Percentiles rank a stretch among this genome's conserved stretches.
Conservation (phyloP, 2,797 vertebrate species). For the Merluccius polli region DNA sequence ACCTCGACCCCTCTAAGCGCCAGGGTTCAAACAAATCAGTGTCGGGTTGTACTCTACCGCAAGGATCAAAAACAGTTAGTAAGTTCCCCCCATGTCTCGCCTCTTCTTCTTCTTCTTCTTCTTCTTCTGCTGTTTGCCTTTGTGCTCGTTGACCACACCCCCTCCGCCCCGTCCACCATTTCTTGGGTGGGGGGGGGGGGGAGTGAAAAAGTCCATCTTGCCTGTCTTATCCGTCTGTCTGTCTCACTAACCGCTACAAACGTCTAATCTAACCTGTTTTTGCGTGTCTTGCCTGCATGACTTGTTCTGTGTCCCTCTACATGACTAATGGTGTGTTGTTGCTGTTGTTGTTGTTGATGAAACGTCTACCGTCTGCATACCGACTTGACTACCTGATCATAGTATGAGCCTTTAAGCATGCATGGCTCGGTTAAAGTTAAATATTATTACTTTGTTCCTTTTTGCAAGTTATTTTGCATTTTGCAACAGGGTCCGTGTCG, state of each 20-base stretch:
- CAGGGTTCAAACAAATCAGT: slow-evolving; percentile 97
- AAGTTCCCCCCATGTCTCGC: slow-evolving; percentile 75
- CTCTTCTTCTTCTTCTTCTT: neutral
- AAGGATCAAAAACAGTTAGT: slow-evolving; percentile 97
- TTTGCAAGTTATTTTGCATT: neutral
- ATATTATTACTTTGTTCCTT: neutral
- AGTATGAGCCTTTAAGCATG: slow-evolving; percentile 3
- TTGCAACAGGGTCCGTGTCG: neutral
- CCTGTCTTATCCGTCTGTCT: neutral
- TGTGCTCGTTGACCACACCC: slow-evolving; percentile 8
- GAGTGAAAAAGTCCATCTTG: no score
- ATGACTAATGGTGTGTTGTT: neutral
- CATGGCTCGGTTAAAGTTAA: neutral
- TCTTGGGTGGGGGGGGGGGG: neutral
- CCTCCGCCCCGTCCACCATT: neutral
- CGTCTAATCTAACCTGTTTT: neutral
- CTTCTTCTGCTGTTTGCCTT: slow-evolving; percentile 30
- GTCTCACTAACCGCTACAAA: neutral
- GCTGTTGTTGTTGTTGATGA: no score
- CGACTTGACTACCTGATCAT: slow-evolving; percentile 1
- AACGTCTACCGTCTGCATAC: slow-evolving; percentile 28
- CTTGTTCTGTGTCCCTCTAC: slow-evolving; percentile 6
- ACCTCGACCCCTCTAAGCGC: slow-evolving; percentile 96
- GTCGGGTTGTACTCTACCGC: slow-evolving; percentile 89
- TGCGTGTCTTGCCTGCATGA: slow-evolving; percentile 52